These are phyloP conservation scores for Cyprinodon diabolis DNA, from an alignment of 2,797 vertebrate genomes.

Conservation along the genomic window DNA sequence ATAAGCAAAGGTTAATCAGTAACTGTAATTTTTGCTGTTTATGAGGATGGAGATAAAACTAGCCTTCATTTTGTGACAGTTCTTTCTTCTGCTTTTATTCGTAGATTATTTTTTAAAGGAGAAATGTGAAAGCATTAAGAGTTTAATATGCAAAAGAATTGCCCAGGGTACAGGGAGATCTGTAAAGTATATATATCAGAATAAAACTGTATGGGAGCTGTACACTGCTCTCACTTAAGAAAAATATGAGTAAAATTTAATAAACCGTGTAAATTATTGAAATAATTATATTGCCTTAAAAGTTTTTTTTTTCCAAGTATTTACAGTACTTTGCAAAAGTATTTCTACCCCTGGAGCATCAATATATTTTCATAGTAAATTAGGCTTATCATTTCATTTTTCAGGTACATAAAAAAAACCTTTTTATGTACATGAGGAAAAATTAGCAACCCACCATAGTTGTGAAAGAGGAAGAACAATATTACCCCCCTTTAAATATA, in stretches of 20 bases:
- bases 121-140: constrained; percentile 9
- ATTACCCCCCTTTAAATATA: neutral
- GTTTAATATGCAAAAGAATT: constrained; percentile 7
- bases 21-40: constrained; percentile 18
- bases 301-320: neutral
- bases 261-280: neutral
- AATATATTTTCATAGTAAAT: neutral
- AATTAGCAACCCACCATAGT: no score
- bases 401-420: no score
- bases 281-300: neutral
- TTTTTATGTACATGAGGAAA: no score
- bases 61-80: constrained; percentile 6
- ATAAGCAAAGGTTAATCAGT: constrained; percentile 56
- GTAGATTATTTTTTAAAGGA: neutral
- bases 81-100: neutral
- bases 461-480: no score
- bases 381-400: no score
- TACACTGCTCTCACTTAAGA: neutral
- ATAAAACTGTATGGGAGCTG: neutral
- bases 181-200: neutral
- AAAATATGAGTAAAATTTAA: neutral
- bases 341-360: neutral
- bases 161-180: neutral
- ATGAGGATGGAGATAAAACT: constrained; percentile 28
- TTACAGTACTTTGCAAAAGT: neutral